These are phyloP conservation scores for Sweltsa coloradensis DNA, from an alignment of 1,140 invertebrate species.

Conservation along the genomic window DNA sequence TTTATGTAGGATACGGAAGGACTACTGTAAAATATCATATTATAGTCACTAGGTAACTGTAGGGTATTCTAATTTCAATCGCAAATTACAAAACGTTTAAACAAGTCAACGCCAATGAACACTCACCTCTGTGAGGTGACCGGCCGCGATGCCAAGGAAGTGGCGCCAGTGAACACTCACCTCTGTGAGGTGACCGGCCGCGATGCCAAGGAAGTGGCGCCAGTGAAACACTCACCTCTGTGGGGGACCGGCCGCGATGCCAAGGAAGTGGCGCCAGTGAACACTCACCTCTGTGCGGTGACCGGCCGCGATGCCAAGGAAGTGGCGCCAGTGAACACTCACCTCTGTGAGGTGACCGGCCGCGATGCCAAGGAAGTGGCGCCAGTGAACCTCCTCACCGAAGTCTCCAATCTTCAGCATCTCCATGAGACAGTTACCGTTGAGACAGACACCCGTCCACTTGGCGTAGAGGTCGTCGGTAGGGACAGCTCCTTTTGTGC, in stretches of 20 bases:
- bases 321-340: neutral
- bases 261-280: too few relatives aligned
- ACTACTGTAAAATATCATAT: too few relatives aligned
- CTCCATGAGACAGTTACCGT: neutral
- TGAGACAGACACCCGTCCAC: slow-evolving; percentile 3
- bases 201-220: neutral
- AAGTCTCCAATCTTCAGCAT: slow-evolving; percentile 1
- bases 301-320: slow-evolving; percentile 1
- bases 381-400: neutral
- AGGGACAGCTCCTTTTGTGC: neutral
- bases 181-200: slow-evolving; percentile 1
- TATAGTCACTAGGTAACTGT: too few relatives aligned
- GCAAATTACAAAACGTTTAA: too few relatives aligned
- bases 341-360: slow-evolving; percentile 4
- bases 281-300: slow-evolving; percentile 3
- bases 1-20: too few relatives aligned
- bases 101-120: too few relatives aligned
- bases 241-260: too few relatives aligned
- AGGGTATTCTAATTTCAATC: too few relatives aligned
- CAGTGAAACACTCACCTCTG: too few relatives aligned
- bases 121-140: slow-evolving; percentile 3
- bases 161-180: neutral
- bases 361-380: slow-evolving; percentile 1
- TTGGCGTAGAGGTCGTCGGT: neutral
- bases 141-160: slow-evolving; percentile 3